A percentile compares a stretch with the other conserved stretches of the same genome.
These are phyloP conservation scores for Cremastobaeus sp. DNA, from an alignment of 2,888 invertebrate genomes.

Conservation along the genomic window DNA sequence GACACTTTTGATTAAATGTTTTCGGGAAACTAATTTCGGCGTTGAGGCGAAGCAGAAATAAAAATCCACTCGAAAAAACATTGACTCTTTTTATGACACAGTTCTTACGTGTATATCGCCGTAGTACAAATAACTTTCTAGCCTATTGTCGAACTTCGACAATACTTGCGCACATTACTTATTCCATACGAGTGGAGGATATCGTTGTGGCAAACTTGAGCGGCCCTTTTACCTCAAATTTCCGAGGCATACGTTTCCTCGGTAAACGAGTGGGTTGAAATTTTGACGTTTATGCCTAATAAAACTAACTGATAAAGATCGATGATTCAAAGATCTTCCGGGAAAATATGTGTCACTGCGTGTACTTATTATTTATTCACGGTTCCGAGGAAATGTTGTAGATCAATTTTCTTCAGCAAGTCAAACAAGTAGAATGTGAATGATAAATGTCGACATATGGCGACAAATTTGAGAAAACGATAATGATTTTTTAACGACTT, in stretches of 20 bases:
- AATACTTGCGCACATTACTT: slow-evolving; percentile 27
- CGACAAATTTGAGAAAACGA: slow-evolving; percentile 25
- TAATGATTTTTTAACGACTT: slow-evolving; percentile 44
- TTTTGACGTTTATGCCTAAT: neutral
- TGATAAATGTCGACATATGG: slow-evolving; percentile 35
- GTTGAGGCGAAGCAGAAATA: slow-evolving; percentile 1
- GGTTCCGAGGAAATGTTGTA: slow-evolving; percentile 10
- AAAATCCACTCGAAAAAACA: slow-evolving; percentile 16
- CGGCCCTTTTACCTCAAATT: neutral
- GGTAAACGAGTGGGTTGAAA: no score
- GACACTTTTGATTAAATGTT: slow-evolving; percentile 21
- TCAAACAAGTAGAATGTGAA: slow-evolving; percentile 27
- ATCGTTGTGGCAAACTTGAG: slow-evolving; percentile 19
- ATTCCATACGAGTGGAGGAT: slow-evolving; percentile 17
- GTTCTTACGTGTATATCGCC: slow-evolving; percentile 20
- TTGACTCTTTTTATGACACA: slow-evolving; percentile 9
- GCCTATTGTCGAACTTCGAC: slow-evolving; percentile 31
- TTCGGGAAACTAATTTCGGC: slow-evolving; percentile 22
- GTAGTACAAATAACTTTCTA: slow-evolving; percentile 26
- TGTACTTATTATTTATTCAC: slow-evolving; percentile 14
- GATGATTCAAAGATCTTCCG: neutral
- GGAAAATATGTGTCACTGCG: neutral
- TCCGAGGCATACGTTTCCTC: no score
- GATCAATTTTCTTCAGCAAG: slow-evolving; percentile 15
- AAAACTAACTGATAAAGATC: neutral